phyloP scores from a whole-genome alignment of 2,888 invertebrate genomes.

The Corbicula japonica region DNA sequence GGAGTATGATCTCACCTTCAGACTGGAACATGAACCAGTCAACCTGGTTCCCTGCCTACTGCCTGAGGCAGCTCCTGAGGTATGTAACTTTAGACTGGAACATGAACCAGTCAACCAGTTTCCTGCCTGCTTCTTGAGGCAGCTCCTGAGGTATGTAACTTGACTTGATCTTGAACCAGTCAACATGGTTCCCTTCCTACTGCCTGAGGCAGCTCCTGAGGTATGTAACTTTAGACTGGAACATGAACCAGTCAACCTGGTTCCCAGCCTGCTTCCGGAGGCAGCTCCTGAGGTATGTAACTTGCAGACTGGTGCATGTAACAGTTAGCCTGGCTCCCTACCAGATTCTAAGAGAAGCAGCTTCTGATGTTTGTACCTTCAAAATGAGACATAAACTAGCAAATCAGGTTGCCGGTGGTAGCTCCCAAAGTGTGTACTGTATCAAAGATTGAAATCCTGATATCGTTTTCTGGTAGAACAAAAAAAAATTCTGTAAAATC shows the following conservation, averaged over 20 bases:
- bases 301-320: no score
- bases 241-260: slow-evolving; percentile 64
- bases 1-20: slow-evolving; percentile 86
- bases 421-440: slow-evolving; percentile 80
- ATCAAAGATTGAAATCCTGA: no score
- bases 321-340: slow-evolving; percentile 85
- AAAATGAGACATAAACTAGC: slow-evolving; percentile 81
- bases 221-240: slow-evolving; percentile 80
- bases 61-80: slow-evolving; percentile 83
- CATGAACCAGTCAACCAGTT: slow-evolving; percentile 53
- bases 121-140: no score
- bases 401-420: slow-evolving; percentile 85
- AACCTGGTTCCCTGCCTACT: slow-evolving; percentile 86
- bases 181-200: slow-evolving; percentile 86
- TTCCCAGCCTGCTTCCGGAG: no score
- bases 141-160: no score
- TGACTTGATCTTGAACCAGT: no score
- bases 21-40: slow-evolving; percentile 76
- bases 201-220: slow-evolving; percentile 84
- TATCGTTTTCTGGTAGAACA: no score
- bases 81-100: slow-evolving; percentile 78
- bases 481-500: no score
- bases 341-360: slow-evolving; percentile 83
- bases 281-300: no score
- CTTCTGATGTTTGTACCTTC: slow-evolving; percentile 81